Evolutionary conservation across 1,140 invertebrate species (phyloP), one percentile per base, ranked within the genome.

Genomic region (Chymomyza costata): DNA sequence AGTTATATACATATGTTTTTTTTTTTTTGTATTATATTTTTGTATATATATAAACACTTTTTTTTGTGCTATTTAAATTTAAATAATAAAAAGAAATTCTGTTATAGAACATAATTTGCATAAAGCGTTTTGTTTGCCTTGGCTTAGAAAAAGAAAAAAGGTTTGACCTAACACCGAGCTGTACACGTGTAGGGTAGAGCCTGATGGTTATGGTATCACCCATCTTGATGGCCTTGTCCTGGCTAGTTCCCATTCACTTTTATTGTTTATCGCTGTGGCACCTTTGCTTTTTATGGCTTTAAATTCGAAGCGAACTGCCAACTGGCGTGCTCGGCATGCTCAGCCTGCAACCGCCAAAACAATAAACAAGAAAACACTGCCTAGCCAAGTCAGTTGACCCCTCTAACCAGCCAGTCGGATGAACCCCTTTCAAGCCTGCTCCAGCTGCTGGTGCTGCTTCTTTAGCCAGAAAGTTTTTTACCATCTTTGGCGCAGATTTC

Each of bases 251-350:
- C 39, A 31, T 40, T 49, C 8, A 25, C 50, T 52, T 25, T 56
- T 53, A 70, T 80, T 62, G 70, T 71, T 67, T 67, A 67, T 78
- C 66, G 73, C 53, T 58, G 54, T 65, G 51, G 73, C 73, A 78
- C 73, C 73, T 78, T 78, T 71, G 67, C 56, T 71, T 71, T 78
- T 78, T 78, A 78, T 78, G 67, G 67, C 59, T 44, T 65, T 62
- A 61, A 76, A 10, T 34, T 34, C n/a, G 64, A 71, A 47, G 48
- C 65, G 51, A 76, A 74, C 69, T 74, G 60, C 70, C 70, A 6
- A 28, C 25, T 28, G 25, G 55, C 45, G 63, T n/a, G n/a, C 54
- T n/a, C n/a, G n/a, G n/a, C n/a, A n/a, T n/a, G n/a, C n/a, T n/a
- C n/a, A n/a, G n/a, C n/a, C n/a, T n/a, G n/a, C n/a, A n/a, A 54